Evolutionary conservation across 2,113 vertebrate species (phyloP).

Genomic region (Macroglossus sobrinus): DNA sequence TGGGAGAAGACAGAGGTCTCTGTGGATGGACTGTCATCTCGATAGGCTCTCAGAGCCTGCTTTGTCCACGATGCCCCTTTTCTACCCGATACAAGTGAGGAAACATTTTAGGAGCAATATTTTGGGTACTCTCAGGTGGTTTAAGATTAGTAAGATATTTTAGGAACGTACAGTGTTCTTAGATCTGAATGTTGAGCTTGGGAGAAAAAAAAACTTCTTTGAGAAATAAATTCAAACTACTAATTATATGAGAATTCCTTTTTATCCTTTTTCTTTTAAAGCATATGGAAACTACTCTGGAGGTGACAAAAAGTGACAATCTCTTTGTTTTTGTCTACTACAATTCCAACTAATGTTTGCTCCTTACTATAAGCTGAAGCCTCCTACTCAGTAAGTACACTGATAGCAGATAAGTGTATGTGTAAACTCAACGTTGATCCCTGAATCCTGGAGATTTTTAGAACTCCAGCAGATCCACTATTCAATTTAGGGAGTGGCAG

Average conservation of each 20-base stretch:
- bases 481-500: background rate
- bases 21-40: background rate
- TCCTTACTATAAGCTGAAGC: background rate
- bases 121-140: background rate
- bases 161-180: background rate
- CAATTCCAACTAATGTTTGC: conserved; percentile 21
- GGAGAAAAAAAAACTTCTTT: background rate
- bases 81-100: background rate
- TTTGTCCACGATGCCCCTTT: background rate
- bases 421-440: background rate
- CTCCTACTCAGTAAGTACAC: background rate
- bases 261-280: background rate
- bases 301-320: background rate
- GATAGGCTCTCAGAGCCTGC: background rate
- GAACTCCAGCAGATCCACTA: background rate
- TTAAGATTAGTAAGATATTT: background rate
- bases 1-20: background rate
- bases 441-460: background rate
- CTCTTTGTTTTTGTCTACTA: conserved; percentile 26
- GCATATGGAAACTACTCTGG: background rate
- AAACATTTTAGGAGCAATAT: background rate
- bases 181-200: background rate
- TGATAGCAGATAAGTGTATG: background rate
- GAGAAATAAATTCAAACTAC: conserved; percentile 22
- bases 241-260: background rate